phyloP scores from a whole-genome alignment of 2,113 vertebrate species.

The Lepus timidus region DNA sequence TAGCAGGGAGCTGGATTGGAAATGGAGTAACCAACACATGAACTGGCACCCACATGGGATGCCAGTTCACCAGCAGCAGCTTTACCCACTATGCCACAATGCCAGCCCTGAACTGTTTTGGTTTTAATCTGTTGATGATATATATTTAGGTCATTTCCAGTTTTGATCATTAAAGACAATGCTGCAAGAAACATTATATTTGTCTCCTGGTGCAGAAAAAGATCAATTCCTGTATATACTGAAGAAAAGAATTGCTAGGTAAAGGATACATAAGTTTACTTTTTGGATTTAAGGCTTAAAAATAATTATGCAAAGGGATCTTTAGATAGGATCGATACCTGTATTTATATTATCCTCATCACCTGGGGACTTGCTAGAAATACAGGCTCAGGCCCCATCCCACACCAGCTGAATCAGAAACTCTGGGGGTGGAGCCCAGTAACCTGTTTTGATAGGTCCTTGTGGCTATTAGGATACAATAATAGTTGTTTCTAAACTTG shows the following conservation, averaged over 20 bases:
- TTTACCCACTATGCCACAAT: no score
- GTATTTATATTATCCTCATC: neutral
- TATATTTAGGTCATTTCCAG: neutral
- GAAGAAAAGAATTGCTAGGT: neutral
- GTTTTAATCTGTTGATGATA: neutral
- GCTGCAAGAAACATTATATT: neutral
- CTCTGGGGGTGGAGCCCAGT: neutral
- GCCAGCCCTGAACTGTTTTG: neutral
- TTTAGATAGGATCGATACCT: neutral
- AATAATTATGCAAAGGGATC: neutral
- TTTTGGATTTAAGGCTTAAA: neutral
- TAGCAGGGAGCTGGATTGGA: no score
- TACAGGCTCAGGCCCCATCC: neutral
- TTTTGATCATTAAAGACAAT: constrained; percentile 6
- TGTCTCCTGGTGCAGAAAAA: neutral
- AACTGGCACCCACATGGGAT: no score
- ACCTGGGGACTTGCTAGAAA: neutral
- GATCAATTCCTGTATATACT: neutral
- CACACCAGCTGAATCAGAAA: neutral
- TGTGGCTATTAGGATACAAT: neutral
- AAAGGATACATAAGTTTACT: neutral
- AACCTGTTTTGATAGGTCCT: neutral
- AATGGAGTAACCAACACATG: no score
- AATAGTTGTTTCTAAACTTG: neutral
- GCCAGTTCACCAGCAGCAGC: no score